Evolutionary conservation across 2,113 vertebrate species (phyloP), one percentile per base, ranked within the genome.

Genomic region (Nicator chloris): DNA sequence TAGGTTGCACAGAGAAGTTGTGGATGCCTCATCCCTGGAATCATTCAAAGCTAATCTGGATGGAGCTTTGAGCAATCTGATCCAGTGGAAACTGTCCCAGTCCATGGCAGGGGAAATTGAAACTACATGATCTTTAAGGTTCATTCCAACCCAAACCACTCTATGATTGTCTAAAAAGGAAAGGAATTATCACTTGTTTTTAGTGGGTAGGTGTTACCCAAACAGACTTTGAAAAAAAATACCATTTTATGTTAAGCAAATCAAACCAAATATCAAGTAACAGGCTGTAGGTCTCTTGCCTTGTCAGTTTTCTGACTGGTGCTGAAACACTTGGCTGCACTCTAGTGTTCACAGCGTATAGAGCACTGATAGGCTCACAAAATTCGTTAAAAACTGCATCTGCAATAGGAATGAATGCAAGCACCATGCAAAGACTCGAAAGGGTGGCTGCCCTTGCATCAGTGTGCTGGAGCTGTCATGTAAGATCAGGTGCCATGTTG

Each of bases 291-390:
- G 40, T 75, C 11, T 78, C 33, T 63, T 6, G 1, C 31, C 54
- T 39, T 30, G 49, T 53, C 60, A 11, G 1, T 77, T 90, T 89
- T 60, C 85, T 63, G n/a, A 68, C 45, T 7, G 47, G 18, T 51
- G 40, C 76, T 64, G 90, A 73, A 93, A 84, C 61, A 21, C 94
- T 94, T 75, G 95, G 37, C 88, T 94, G 95, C 95, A 68, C 96
- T 76, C 92, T 96, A 79, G 94, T 39, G 92, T 88, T 92, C 88
- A 71, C 60, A 64, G 72, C 40, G 15, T 1, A 4, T 16, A 65
- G 13, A 86, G 50, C 17, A 2, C 66, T 22, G 37, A 59, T 59
- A 84, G 37, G 26, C 37, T 65, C 51, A 7, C 40, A 11, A 5
- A 49, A 50, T 47, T 33, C 26, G 5, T 73, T 66, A 33, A 63